Base-by-base conservation (phyloP, 2,888 invertebrate species). In the Chrysolina oricalcia region DNA sequence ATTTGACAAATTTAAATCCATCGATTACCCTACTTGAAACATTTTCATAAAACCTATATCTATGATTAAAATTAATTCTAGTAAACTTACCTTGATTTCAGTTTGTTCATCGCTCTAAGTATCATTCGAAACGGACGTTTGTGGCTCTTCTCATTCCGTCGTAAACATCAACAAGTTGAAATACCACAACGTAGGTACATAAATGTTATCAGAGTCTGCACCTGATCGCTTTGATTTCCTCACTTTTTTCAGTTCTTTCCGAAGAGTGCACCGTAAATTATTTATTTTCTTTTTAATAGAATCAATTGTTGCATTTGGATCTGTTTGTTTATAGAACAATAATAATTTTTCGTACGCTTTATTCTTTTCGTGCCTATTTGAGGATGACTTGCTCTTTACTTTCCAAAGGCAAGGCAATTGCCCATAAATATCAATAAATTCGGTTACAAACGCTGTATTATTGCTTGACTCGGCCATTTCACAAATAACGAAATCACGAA, bases 101-200 rank as follows among this genome's bases (percentile, higher is more conserved):
- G 68, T 68, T 68, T 68, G 53, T 68, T 68, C 68, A 68, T 68
- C 5, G 27, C 5, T 2, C 5, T 27, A 27, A 27, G 5, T 2
- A 27, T 3, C 27, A 3, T 5, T 27, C 5, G 5, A 27, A 5
- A 27, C 2, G 5, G 5, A 3, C 27, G 5, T 3, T 27, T 27
- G 5, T 27, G 2, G 67, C 43, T 66, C 46, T 66, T 72, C 72
- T 62, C 67, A 67, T n/a, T 72, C 62, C 62, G 41, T 27, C 43
- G 72, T 59, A 50, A 72, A 72, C 72, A 72, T 59, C 43, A 72
- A 59, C 66, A 66, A 59, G 19, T 72, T 35, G 43, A 67, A 72
- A 46, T 72, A 72, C 72, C 56, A 72, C 68, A 72, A 72, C 59
- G 72, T 59, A 67, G 72, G 67, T 67, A 68, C 48, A 72, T 72